Evolutionary conservation across 1,140 invertebrate genomes (phyloP).

Genomic region (Brachionus koreanus): DNA sequence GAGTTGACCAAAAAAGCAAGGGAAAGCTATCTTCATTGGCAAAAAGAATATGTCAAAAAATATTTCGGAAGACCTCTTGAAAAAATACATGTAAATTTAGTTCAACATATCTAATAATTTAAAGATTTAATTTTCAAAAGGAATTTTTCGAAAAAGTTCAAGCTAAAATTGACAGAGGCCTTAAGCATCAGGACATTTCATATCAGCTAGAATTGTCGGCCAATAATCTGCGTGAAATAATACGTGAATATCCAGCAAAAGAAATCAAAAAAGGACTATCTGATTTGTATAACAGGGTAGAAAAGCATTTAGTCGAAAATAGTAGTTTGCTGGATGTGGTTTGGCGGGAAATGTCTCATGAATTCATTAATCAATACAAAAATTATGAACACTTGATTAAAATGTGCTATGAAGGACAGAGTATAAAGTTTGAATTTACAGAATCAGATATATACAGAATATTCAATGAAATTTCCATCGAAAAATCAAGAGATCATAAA

Average conservation of each 20-base stretch:
- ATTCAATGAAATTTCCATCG: conserved; percentile 88
- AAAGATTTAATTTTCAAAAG: conserved; percentile 56
- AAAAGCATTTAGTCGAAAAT: conserved; percentile 91
- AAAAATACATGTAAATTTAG: conserved; percentile 33
- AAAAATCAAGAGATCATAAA: background rate
- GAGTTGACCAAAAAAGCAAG: background rate
- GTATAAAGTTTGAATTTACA: conserved; percentile 89
- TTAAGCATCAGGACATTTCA: conserved; percentile 92
- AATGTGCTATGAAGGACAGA: conserved; percentile 90
- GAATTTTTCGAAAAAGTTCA: conserved; percentile 91
- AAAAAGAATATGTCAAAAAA: conserved; percentile 30
- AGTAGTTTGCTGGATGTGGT: conserved; percentile 80
- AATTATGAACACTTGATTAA: conserved; percentile 86
- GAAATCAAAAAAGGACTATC: conserved; percentile 89
- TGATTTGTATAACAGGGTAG: conserved; percentile 89
- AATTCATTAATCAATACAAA: conserved; percentile 95
- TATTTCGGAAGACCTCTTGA: conserved; percentile 42
- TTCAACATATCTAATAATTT: background rate
- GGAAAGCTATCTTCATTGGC: background rate
- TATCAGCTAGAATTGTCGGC: conserved; percentile 96
- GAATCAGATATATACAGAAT: conserved; percentile 90
- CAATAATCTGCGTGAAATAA: conserved; percentile 89
- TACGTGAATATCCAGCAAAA: conserved; percentile 86
- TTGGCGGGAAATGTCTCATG: conserved; percentile 98
- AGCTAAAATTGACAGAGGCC: conserved; percentile 80